Conservation (phyloP, 2,888 invertebrate genomes). For the Lithophane ornitopus region DNA sequence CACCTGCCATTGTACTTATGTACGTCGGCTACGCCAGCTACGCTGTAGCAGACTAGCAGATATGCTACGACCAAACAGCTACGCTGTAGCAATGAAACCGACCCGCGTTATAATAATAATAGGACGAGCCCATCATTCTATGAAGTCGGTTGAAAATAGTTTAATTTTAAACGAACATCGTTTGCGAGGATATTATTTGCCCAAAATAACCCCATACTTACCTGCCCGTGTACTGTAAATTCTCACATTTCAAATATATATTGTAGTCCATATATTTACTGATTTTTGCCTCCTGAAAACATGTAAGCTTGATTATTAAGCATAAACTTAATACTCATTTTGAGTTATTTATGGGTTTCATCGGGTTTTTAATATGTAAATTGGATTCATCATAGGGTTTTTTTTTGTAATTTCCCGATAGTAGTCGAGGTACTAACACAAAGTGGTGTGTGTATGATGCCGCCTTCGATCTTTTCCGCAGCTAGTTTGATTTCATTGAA, state of each 20-base stretch:
- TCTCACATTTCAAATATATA: conserved; percentile 96
- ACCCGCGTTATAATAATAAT: too few species aligned
- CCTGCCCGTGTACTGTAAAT: conserved; percentile 96
- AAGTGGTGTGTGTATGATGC: conserved; percentile 86
- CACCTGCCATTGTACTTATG: neutral
- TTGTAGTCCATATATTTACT: conserved; percentile 91
- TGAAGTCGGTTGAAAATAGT: neutral
- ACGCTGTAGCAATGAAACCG: neutral
- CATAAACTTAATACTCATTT: neutral
- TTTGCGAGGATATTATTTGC: neutral
- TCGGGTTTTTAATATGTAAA: neutral
- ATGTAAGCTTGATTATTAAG: neutral
- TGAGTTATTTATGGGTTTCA: neutral
- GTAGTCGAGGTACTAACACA: conserved; percentile 77
- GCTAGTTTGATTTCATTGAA: conserved; percentile 85
- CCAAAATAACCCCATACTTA: conserved; percentile 72
- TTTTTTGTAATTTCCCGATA: too few species aligned
- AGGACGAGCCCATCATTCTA: neutral
- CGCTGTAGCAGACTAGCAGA: neutral
- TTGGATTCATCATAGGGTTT: neutral
- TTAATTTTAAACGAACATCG: neutral
- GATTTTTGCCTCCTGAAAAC: conserved; percentile 86
- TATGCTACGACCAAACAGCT: neutral
- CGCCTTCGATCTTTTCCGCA: conserved; percentile 82
- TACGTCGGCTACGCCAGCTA: neutral